phyloP scores from a whole-genome alignment of 2,888 invertebrate genomes.

The Dendrolimus houi region DNA sequence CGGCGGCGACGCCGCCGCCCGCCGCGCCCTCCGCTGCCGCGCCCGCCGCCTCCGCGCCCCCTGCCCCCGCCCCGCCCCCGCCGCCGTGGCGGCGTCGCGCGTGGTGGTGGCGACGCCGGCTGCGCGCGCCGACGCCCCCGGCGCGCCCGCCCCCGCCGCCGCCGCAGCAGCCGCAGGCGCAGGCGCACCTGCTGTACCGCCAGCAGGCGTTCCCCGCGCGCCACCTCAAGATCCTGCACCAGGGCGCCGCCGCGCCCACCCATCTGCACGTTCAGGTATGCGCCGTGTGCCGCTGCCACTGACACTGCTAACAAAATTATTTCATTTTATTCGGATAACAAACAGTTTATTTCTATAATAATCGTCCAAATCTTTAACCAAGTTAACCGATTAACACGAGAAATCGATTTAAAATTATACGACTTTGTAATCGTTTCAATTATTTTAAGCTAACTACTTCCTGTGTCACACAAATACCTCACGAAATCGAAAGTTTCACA shows the following conservation, averaged over 20 bases:
- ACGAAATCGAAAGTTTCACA: too few species aligned
- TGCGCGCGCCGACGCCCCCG: conserved; percentile 11
- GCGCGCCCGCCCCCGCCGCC: conserved; percentile 26
- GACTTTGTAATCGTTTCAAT: too few species aligned
- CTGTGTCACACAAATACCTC: too few species aligned
- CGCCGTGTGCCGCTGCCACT: too few species aligned
- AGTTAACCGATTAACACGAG: too few species aligned
- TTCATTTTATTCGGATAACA: too few species aligned
- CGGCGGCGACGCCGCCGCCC: conserved; percentile 22
- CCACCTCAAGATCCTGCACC: conserved; percentile 67
- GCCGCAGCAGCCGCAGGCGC: conserved; percentile 56
- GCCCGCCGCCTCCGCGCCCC: conserved; percentile 57
- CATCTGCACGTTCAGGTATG: conserved; percentile 21
- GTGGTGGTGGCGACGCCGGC: conserved; percentile 26
- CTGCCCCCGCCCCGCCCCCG: conserved; percentile 25
- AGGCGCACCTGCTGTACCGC: conserved; percentile 77
- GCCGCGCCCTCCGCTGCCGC: conserved; percentile 44
- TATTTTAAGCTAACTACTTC: too few species aligned
- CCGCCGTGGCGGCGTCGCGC: conserved; percentile 26
- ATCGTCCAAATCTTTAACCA: too few species aligned
- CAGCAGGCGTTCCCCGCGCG: conserved; percentile 72
- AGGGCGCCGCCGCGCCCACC: conserved; percentile 30
- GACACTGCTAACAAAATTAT: too few species aligned
- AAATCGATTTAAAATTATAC: too few species aligned
- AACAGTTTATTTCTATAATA: too few species aligned